These are phyloP conservation scores for Lordiphosa fenestrarum DNA, from an alignment of 2,888 invertebrate species.

Conservation along the genomic window DNA sequence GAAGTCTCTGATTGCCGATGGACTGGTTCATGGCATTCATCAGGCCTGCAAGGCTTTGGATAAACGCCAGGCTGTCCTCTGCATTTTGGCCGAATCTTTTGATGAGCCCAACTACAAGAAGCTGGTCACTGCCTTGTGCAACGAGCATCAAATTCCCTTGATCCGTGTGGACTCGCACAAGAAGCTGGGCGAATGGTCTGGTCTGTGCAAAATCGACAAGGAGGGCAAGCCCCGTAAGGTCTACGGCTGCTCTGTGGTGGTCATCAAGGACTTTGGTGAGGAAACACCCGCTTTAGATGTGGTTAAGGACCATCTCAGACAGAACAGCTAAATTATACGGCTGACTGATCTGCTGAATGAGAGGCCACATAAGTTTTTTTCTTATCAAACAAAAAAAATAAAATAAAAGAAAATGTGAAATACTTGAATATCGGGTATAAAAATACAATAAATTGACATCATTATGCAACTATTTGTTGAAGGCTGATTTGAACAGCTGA, in stretches of 20 bases:
- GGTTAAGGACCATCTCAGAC: constrained; percentile 96
- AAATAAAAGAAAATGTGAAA: constrained; percentile 31
- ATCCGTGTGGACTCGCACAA: constrained; percentile 98
- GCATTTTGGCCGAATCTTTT: constrained; percentile 98
- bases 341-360: constrained; percentile 59
- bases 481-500: no score
- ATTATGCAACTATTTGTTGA: no score
- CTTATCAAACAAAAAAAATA: constrained; percentile 42
- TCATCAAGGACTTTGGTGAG: constrained; percentile 98
- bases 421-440: no score
- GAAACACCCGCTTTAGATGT: constrained; percentile 97
- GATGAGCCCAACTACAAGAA: constrained; percentile 99
- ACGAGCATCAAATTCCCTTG: constrained; percentile 98
- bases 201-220: constrained; percentile 99
- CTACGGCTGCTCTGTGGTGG: constrained; percentile 98
- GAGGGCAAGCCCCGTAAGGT: constrained; percentile 99
- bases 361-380: constrained; percentile 65
- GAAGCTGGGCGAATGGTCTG: constrained; percentile 99
- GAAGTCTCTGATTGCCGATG: constrained; percentile 96
- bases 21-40: constrained; percentile 97
- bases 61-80: constrained; percentile 98
- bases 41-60: constrained; percentile 98
- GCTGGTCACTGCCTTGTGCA: constrained; percentile 97
- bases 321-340: constrained; percentile 83
- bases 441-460: no score